Evolutionary conservation across 2,888 invertebrate species (phyloP).

Genomic region (Drosophila setosimentum): DNA sequence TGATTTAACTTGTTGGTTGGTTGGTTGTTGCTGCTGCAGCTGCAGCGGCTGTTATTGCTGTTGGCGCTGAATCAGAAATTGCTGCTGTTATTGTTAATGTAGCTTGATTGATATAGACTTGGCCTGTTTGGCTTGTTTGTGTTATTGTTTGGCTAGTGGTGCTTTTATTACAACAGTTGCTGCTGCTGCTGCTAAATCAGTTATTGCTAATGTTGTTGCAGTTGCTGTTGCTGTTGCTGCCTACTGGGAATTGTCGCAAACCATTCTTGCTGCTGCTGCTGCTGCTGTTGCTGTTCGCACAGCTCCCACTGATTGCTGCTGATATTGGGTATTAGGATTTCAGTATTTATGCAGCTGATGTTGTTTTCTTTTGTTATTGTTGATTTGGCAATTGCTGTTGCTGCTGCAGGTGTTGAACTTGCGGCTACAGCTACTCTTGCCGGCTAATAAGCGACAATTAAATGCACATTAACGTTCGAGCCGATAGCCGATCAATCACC

Average conservation of each 20-base stretch:
- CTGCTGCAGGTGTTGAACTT: slow-evolving; percentile 7
- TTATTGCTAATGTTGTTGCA: slow-evolving; percentile 9
- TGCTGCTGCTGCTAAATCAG: slow-evolving; percentile 2
- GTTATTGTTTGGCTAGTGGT: neutral
- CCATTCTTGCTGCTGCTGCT: neutral
- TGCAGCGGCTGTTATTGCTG: neutral
- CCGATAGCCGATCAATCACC: slow-evolving; percentile 52
- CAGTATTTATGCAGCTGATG: neutral
- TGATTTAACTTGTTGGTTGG: neutral
- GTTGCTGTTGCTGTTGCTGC: neutral
- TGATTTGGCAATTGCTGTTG: neutral
- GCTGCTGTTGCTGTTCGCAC: neutral
- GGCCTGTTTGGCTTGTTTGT: neutral
- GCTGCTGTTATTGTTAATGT: neutral
- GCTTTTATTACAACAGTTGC: neutral
- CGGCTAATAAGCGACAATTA: slow-evolving; percentile 71
- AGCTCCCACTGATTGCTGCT: neutral
- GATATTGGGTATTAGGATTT: slow-evolving; percentile 1
- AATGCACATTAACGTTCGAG: slow-evolving; percentile 63
- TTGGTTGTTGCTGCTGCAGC: neutral
- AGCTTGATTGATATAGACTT: neutral
- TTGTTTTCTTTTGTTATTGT: neutral
- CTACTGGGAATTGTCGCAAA: neutral
- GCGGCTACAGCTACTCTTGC: slow-evolving; percentile 6
- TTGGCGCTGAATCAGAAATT: slow-evolving; percentile 1